Conservation (phyloP, 2,888 invertebrate genomes). For the Anagyrus pseudococci region DNA sequence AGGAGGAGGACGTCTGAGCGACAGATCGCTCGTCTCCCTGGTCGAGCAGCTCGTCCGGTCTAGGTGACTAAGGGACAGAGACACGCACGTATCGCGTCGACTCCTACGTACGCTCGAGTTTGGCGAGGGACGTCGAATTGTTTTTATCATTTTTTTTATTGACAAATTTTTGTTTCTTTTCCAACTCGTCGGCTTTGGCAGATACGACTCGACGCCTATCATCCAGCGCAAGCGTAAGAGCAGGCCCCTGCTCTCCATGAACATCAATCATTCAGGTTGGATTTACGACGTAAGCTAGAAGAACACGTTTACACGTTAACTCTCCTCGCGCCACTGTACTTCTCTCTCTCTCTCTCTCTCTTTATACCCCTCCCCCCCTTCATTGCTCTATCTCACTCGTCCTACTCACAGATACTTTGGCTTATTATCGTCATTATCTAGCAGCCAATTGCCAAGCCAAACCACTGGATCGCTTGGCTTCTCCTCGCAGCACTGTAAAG, state of each 20-base stretch:
- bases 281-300: slow-evolving; percentile 36
- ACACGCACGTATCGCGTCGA: too few relatives aligned
- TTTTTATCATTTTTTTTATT: background rate
- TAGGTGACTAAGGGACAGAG: too few relatives aligned
- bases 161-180: slow-evolving; percentile 5
- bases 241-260: background rate
- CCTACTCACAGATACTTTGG: slow-evolving; percentile 60
- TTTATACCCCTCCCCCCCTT: too few relatives aligned
- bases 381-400: too few relatives aligned
- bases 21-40: slow-evolving; percentile 39
- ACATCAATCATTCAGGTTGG: slow-evolving; percentile 35
- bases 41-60: slow-evolving; percentile 50
- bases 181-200: slow-evolving; percentile 6
- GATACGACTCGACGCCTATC: slow-evolving; percentile 25
- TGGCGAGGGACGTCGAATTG: background rate
- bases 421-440: slow-evolving; percentile 78
- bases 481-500: slow-evolving; percentile 69
- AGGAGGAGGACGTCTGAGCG: slow-evolving; percentile 1
- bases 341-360: too few relatives aligned
- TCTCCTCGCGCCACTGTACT: too few relatives aligned
- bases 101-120: too few relatives aligned
- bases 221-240: slow-evolving; percentile 17
- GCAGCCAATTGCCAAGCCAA: slow-evolving; percentile 80
- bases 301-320: background rate
- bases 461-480: slow-evolving; percentile 79